phyloP scores from a whole-genome alignment of 2,113 vertebrate genomes.

The Glaucomys volans region DNA sequence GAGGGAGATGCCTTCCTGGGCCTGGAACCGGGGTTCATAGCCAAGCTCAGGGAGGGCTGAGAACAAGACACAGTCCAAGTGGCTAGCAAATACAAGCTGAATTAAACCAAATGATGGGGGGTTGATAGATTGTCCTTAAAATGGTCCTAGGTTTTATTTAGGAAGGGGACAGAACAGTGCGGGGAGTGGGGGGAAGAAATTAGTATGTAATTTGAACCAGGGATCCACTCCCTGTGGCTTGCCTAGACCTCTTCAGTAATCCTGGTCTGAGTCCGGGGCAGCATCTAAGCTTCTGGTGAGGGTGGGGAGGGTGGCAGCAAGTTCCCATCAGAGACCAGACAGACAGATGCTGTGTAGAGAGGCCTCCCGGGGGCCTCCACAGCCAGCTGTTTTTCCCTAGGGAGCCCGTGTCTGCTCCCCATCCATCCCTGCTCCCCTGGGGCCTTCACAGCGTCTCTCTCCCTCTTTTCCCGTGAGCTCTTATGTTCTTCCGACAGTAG shows the following conservation, averaged over 20 bases:
- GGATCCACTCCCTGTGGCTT: too few relatives aligned
- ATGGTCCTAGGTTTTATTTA: not conserved
- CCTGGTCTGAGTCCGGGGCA: too few relatives aligned
- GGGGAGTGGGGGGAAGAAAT: too few relatives aligned
- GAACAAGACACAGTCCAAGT: not conserved
- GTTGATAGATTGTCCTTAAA: too few relatives aligned
- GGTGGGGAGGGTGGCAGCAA: not conserved
- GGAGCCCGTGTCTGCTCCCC: not conserved
- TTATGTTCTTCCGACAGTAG: not conserved
- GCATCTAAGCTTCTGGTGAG: not conserved
- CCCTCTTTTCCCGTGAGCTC: not conserved
- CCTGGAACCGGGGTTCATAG: not conserved
- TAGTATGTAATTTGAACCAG: not conserved
- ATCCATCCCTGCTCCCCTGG: not conserved
- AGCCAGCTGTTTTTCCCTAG: not conserved
- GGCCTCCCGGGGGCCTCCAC: not conserved
- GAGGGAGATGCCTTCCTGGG: not conserved
- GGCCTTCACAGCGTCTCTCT: not conserved
- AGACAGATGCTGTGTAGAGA: not conserved
- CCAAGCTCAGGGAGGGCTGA: not conserved
- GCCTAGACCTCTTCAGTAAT: not conserved
- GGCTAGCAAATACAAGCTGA: too few relatives aligned
- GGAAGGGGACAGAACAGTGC: not conserved
- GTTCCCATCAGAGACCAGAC: not conserved
- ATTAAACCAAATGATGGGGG: not conserved